Evolutionary conservation across 2,888 invertebrate species (phyloP).

Genomic region (Cheilosia scutellata): DNA sequence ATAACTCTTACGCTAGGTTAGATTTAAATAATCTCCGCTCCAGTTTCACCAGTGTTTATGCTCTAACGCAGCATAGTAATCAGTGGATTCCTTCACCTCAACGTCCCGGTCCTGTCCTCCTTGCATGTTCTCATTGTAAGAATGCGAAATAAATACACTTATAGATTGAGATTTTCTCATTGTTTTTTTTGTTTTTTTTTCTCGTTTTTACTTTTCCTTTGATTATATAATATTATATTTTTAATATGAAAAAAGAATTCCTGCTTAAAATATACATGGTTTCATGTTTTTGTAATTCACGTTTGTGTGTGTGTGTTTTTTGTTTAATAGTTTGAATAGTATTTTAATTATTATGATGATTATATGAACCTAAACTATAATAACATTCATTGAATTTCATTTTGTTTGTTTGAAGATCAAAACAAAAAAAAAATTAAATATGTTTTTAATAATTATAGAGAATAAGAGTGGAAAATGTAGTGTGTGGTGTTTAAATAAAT

Average conservation of each 20-base stretch:
- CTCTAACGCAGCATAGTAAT: not conserved
- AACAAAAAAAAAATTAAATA: slow-evolving; percentile 47
- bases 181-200: slow-evolving; percentile 46
- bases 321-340: slow-evolving; percentile 53
- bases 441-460: slow-evolving; percentile 25
- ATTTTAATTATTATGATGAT: slow-evolving; percentile 63
- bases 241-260: slow-evolving; percentile 64
- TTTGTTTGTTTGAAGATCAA: slow-evolving; percentile 42
- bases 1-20: slow-evolving; percentile 47
- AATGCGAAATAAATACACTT: slow-evolving; percentile 69
- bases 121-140: slow-evolving; percentile 18
- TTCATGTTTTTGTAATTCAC: slow-evolving; percentile 56
- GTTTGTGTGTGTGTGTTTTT: slow-evolving; percentile 35
- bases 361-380: slow-evolving; percentile 72
- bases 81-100: not conserved
- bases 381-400: slow-evolving; percentile 58
- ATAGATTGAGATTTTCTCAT: slow-evolving; percentile 52
- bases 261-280: slow-evolving; percentile 70
- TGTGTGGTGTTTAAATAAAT: slow-evolving; percentile 70
- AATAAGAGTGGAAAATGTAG: slow-evolving; percentile 26
- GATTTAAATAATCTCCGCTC: slow-evolving; percentile 34
- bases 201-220: slow-evolving; percentile 69
- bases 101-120: not conserved
- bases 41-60: slow-evolving; percentile 12
- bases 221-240: slow-evolving; percentile 62